Percentiles rank a stretch among this genome's conserved stretches.
Evolutionary conservation across 2,113 vertebrate genomes (phyloP).

Genomic region (Mixornis gularis): DNA sequence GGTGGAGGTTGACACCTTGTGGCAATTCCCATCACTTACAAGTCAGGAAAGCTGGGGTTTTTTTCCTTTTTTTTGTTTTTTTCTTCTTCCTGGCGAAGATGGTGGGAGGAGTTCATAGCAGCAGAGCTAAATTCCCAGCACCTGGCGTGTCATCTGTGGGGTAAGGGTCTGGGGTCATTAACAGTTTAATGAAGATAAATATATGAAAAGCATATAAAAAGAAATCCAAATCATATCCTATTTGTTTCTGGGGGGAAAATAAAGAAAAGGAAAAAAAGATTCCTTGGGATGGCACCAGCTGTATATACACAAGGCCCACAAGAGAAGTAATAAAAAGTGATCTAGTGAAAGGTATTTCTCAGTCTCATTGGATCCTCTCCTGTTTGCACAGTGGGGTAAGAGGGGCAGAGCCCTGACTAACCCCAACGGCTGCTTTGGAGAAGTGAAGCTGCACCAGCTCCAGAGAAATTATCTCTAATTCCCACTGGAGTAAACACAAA

Average conservation of each 20-base stretch:
- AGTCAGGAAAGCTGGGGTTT: neutral
- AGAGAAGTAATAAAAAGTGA: neutral
- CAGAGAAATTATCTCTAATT: neutral
- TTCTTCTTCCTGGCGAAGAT: rapidly evolving
- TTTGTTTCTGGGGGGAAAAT: neutral
- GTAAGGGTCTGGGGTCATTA: neutral
- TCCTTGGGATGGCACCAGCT: neutral
- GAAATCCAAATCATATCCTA: neutral
- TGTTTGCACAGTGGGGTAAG: neutral
- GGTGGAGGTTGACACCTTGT: constrained; percentile 47
- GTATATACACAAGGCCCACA: neutral
- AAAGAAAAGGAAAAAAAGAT: neutral
- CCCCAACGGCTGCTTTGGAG: neutral
- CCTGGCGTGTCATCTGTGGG: neutral
- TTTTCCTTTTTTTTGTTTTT: neutral
- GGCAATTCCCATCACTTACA: neutral
- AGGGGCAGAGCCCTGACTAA: neutral
- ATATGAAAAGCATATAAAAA: neutral
- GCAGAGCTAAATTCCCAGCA: neutral
- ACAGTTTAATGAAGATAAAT: neutral
- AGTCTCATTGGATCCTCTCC: neutral
- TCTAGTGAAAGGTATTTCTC: neutral
- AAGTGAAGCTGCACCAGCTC: neutral
- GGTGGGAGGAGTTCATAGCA: neutral
- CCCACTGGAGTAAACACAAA: neutral